Percentiles rank a stretch among this genome's conserved stretches.
Evolutionary conservation across 2,797 vertebrate species (phyloP).

Genomic region (Cygnus olor): DNA sequence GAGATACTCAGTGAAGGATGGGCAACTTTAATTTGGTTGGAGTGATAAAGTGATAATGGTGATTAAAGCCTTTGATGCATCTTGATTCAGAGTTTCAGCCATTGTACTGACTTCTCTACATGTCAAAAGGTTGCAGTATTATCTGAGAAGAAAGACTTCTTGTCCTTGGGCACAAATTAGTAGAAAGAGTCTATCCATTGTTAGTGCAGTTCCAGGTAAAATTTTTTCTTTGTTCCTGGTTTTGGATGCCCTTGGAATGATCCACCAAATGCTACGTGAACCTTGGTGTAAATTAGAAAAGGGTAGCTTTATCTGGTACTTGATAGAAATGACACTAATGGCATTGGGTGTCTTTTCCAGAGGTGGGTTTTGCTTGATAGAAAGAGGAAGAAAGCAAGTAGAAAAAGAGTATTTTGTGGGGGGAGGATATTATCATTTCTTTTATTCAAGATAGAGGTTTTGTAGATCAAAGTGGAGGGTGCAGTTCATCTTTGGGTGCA

Average conservation of each 20-base stretch:
- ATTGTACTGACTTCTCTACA: background rate
- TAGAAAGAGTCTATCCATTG: background rate
- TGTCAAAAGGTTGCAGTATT: background rate
- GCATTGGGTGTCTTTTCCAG: background rate
- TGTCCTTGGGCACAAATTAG: background rate
- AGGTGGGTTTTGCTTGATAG: background rate
- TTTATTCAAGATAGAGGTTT: conserved; percentile 17
- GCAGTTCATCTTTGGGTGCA: conserved; percentile 26
- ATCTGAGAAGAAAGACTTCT: background rate
- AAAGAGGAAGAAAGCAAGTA: background rate
- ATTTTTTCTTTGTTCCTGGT: background rate
- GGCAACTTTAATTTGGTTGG: background rate
- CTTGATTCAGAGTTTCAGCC: background rate
- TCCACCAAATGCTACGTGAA: background rate
- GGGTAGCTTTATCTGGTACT: background rate
- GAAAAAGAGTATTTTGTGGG: background rate
- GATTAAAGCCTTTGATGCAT: background rate
- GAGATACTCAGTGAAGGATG: background rate
- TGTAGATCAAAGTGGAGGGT: background rate
- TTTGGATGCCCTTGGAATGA: background rate
- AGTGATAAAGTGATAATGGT: background rate
- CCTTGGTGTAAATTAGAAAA: background rate
- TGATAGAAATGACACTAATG: background rate
- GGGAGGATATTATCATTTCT: background rate
- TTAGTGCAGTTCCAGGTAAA: background rate